A percentile compares a stretch with the other conserved stretches of the same genome.
phyloP scores from a whole-genome alignment of 1,140 invertebrate genomes.

The Saccostrea cuccullata region DNA sequence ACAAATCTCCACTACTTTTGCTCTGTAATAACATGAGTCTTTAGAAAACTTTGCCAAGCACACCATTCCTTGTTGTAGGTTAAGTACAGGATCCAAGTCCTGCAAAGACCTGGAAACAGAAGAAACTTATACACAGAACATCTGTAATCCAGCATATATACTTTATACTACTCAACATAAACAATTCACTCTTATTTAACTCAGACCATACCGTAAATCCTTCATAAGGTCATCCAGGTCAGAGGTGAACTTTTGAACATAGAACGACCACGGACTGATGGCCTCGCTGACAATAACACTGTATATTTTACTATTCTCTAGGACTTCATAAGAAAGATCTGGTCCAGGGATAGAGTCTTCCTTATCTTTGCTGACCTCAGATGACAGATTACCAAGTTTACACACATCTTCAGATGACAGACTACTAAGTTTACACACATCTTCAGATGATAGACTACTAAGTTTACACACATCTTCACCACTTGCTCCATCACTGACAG shows the following conservation, averaged over 20 bases:
- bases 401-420: not conserved
- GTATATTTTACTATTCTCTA: constrained; percentile 23
- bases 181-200: not conserved
- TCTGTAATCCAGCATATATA: not conserved
- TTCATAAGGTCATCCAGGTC: constrained; percentile 33
- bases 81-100: not conserved
- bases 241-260: constrained; percentile 36
- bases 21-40: constrained; percentile 58
- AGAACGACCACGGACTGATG: constrained; percentile 56
- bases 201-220: constrained; percentile 37
- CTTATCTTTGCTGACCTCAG: not conserved
- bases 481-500: not conserved
- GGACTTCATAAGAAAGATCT: not conserved
- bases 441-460: too few relatives aligned
- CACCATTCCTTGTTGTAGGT: constrained; percentile 43
- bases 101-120: not conserved
- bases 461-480: not conserved
- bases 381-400: too few relatives aligned
- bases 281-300: constrained; percentile 51
- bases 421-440: too few relatives aligned
- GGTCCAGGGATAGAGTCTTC: constrained; percentile 12
- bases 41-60: constrained; percentile 57
- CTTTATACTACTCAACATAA: not conserved
- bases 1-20: constrained; percentile 47
- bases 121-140: not conserved